phyloP scores from a whole-genome alignment of 2,113 vertebrate species.

The Cyprinodon variegatus region DNA sequence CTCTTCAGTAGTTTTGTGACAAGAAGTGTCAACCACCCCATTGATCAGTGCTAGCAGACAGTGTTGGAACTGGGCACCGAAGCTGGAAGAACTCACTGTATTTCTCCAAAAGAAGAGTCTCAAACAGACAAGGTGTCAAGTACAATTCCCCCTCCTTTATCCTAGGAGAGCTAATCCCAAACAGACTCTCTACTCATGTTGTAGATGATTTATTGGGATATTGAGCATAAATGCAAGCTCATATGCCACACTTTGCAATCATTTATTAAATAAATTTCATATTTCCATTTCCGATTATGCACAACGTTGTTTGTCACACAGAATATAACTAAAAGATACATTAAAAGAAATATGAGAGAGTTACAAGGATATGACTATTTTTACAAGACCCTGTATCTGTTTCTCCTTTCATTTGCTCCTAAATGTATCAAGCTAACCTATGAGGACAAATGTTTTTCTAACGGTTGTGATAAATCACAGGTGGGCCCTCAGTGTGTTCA shows the following conservation, averaged over 20 bases:
- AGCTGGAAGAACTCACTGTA: background rate
- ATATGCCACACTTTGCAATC: background rate
- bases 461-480: slow-evolving; percentile 51
- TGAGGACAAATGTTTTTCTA: slow-evolving; percentile 24
- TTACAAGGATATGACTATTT: background rate
- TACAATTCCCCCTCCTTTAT: background rate
- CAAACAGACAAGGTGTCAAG: background rate
- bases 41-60: background rate
- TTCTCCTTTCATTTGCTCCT: slow-evolving; percentile 17
- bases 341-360: background rate
- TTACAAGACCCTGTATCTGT: slow-evolving; percentile 20
- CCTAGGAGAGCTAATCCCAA: background rate
- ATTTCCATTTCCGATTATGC: background rate
- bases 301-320: background rate
- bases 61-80: background rate
- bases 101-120: background rate
- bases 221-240: background rate
- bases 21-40: background rate
- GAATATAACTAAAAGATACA: background rate
- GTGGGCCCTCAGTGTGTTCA: slow-evolving; percentile 30
- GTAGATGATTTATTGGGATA: background rate
- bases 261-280: background rate
- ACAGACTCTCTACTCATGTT: background rate
- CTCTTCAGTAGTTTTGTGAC: background rate
- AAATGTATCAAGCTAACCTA: slow-evolving; percentile 28